Evolutionary conservation across 2,113 vertebrate species (phyloP).

Genomic region (Herpailurus yagouaroundi): DNA sequence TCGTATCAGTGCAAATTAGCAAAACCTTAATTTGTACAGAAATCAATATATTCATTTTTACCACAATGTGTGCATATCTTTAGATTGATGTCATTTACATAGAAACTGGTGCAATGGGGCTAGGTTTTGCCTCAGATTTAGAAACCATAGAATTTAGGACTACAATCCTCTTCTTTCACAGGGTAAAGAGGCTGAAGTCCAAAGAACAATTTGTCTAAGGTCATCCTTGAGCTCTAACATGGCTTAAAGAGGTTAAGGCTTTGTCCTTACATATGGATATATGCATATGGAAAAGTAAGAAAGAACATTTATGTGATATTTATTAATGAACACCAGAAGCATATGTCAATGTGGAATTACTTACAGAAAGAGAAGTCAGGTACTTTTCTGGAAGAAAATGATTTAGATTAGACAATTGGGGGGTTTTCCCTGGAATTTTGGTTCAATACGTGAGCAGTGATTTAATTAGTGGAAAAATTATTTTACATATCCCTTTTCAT

Average conservation of each 20-base stretch:
- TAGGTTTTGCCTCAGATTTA: slow-evolving; percentile 11
- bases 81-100: slow-evolving; percentile 59
- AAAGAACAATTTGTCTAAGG: not conserved
- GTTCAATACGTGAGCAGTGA: not conserved
- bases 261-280: not conserved
- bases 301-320: not conserved
- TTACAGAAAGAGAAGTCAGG: not conserved
- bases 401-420: not conserved
- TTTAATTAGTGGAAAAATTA: not conserved
- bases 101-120: not conserved
- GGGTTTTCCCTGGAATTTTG: not conserved
- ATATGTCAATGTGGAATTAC: not conserved
- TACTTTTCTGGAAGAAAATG: not conserved
- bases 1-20: slow-evolving; percentile 75
- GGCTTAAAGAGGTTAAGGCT: not conserved
- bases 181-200: not conserved
- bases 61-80: slow-evolving; percentile 70
- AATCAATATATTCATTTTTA: slow-evolving; percentile 78
- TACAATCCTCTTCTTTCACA: not conserved
- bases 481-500: not conserved
- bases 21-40: slow-evolving; percentile 77
- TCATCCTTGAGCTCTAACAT: not conserved
- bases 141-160: not conserved
- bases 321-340: not conserved
- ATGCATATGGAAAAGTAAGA: not conserved